Percentiles rank a stretch among this genome's conserved stretches.
phyloP scores from a whole-genome alignment of 2,888 invertebrate species.

The Agonopterix arenella region DNA sequence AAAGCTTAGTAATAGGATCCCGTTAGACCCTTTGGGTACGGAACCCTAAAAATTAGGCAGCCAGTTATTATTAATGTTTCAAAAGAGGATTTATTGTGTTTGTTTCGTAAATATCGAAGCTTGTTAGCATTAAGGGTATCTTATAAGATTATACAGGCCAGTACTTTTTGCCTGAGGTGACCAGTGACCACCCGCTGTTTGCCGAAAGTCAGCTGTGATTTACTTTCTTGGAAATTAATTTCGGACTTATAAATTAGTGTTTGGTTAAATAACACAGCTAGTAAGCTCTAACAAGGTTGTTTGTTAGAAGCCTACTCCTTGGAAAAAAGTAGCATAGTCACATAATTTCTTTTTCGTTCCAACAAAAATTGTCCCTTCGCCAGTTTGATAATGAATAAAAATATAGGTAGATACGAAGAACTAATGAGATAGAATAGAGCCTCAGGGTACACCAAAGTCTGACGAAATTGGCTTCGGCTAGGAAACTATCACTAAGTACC shows the following conservation, averaged over 20 bases:
- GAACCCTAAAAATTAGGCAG: slow-evolving; percentile 6
- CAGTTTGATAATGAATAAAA: too few species aligned
- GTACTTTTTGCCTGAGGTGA: slow-evolving; percentile 5
- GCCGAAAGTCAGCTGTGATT: not conserved
- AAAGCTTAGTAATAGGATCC: too few species aligned
- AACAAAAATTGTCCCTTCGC: too few species aligned
- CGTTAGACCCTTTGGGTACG: too few species aligned
- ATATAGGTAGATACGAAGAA: too few species aligned
- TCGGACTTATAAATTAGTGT: not conserved
- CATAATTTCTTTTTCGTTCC: too few species aligned
- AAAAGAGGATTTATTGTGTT: slow-evolving; percentile 11
- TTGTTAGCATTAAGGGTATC: slow-evolving; percentile 8
- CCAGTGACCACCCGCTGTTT: slow-evolving; percentile 6
- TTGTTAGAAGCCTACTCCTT: not conserved
- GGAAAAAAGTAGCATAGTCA: too few species aligned
- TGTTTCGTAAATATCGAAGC: slow-evolving; percentile 10
- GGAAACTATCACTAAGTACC: too few species aligned
- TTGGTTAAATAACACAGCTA: not conserved
- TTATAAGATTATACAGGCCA: slow-evolving; percentile 4
- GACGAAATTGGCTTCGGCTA: too few species aligned
- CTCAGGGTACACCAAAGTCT: too few species aligned
- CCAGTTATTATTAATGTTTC: slow-evolving; percentile 10
- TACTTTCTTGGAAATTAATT: not conserved
- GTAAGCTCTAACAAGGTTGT: not conserved
- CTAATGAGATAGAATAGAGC: too few species aligned